Percentiles rank a stretch among this genome's conserved stretches.
Conservation (phyloP, 1,140 invertebrate species). For the Sycobia sp. region DNA sequence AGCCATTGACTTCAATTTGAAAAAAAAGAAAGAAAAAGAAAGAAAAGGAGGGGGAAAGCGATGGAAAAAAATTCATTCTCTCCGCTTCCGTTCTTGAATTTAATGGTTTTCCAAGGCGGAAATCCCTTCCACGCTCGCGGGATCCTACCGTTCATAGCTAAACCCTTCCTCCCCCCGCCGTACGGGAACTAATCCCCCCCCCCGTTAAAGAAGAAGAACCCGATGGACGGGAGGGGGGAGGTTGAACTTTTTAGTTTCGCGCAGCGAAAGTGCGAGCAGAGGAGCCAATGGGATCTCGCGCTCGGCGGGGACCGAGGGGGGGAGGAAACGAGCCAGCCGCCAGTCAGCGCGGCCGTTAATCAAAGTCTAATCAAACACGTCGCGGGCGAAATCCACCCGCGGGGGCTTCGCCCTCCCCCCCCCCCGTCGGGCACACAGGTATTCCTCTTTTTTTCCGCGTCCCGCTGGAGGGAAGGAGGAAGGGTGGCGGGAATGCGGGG, state of each 20-base stretch:
- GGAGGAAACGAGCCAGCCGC: background rate
- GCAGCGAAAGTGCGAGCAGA: background rate
- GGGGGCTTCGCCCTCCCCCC: too few relatives aligned
- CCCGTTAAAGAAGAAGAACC: too few relatives aligned
- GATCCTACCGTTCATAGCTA: background rate
- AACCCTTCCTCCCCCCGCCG: too few relatives aligned
- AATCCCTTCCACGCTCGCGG: background rate
- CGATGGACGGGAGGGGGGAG: background rate
- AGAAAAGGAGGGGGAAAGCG: too few relatives aligned
- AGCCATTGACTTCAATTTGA: background rate
- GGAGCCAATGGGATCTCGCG: background rate
- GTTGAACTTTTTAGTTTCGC: too few relatives aligned
- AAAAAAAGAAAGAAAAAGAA: too few relatives aligned
- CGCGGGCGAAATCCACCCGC: slow-evolving; percentile 1
- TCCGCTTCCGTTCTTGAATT: background rate
- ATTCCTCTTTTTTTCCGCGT: too few relatives aligned
- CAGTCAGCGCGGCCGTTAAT: background rate
- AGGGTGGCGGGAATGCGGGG: too few relatives aligned
- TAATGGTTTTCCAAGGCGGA: background rate
- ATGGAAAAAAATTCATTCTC: slow-evolving; percentile 7
- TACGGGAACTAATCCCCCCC: too few relatives aligned
- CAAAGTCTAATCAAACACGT: slow-evolving; percentile 18
- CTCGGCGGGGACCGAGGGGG: background rate
- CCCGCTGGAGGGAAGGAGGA: too few relatives aligned
- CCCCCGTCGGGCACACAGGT: too few relatives aligned